Evolutionary conservation across 2,113 vertebrate genomes (phyloP).

Genomic region (Mobula birostris): DNA sequence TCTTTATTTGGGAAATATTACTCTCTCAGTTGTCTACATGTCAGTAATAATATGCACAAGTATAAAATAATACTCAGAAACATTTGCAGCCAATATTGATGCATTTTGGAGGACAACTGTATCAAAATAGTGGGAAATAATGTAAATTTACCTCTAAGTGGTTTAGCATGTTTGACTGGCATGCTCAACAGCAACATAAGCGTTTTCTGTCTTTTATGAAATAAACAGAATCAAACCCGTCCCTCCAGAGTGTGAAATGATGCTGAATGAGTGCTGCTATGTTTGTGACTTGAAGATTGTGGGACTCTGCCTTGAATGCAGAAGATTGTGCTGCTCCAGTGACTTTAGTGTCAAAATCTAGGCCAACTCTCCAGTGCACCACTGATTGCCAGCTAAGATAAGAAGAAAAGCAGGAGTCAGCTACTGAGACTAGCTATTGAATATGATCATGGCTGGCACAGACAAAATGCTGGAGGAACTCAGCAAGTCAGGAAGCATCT

Average conservation of each 20-base stretch:
- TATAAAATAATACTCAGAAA: neutral
- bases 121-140: neutral
- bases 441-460: too few relatives aligned
- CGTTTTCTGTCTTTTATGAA: neutral
- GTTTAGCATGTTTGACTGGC: constrained; percentile 9
- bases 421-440: too few relatives aligned
- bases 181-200: neutral
- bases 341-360: too few relatives aligned
- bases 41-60: neutral
- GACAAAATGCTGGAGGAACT: too few relatives aligned
- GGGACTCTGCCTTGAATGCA: too few relatives aligned
- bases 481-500: too few relatives aligned
- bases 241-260: neutral
- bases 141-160: neutral
- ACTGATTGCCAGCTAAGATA: too few relatives aligned
- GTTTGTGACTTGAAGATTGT: too few relatives aligned
- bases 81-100: neutral
- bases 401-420: too few relatives aligned
- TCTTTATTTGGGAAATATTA: constrained; percentile 9
- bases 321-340: too few relatives aligned
- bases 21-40: neutral
- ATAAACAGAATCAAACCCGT: neutral
- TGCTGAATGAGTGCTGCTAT: neutral
- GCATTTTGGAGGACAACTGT: neutral
- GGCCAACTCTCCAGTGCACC: too few relatives aligned